Evolutionary conservation across 2,888 invertebrate species (phyloP), one percentile per base, ranked within the genome.

Genomic region (Heliconius ismenius): DNA sequence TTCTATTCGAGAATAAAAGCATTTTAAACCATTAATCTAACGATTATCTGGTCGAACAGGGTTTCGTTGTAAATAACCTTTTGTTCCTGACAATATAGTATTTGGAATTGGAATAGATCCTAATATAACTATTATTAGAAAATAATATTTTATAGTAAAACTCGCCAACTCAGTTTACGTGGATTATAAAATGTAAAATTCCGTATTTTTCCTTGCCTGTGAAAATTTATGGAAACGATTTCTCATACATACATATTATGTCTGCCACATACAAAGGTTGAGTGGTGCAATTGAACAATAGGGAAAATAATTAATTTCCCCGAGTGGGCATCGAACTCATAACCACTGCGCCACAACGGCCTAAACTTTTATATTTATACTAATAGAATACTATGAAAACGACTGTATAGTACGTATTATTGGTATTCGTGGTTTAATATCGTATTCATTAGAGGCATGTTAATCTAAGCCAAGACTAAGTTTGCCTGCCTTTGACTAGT

Each of bases 401-500:
- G 7, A 18, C 28, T 15, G 15, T 62, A 26, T 26, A 7, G 62
- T 26, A 32, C 54, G n/a, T 58, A 65, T 39, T 73, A 68, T 64
- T 63, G 43, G 65, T 69, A 73, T 54, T 75, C 67, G 62, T 62
- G 64, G 58, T 54, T 78, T 74, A 74, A 76, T 76, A 11, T 49
- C 58, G 69, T 36, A 18, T 69, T 75, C 75, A 69, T 75, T 69
- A 63, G 75, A 49, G 75, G 49, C 75, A 75, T 43, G 75, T 75
- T 75, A 75, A 75, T 75, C 49, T 49, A 69, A 49, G 28, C 69
- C 69, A 67, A 69, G 69, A 69, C 32, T 32, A 43, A 69, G 75
- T 69, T 75, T 69, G 68, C 75, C 32, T 43, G 43, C 75, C 69
- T 75, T 75, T 69, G 62, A 75, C 68, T 74, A 28, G 58, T 68